Conservation (phyloP, 2,113 vertebrate species). For the Geothlypis trichas region DNA sequence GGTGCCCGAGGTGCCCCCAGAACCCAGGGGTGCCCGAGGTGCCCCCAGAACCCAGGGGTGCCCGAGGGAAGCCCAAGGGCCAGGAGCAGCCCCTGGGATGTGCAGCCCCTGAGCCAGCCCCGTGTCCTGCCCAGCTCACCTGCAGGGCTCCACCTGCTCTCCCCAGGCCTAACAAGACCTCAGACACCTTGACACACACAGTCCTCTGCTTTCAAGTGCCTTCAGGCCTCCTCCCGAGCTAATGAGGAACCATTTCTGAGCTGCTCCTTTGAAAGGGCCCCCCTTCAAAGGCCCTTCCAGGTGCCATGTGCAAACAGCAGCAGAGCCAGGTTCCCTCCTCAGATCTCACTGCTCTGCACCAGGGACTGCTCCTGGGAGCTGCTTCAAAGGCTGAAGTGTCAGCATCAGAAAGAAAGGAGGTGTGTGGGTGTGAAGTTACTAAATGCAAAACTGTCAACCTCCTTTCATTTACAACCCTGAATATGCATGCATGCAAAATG, state of each 20-base stretch:
- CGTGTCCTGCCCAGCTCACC: neutral
- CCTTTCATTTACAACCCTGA: conserved; percentile 75
- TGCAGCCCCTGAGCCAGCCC: neutral
- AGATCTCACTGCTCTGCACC: conserved; percentile 64
- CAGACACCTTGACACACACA: neutral
- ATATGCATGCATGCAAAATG: conserved; percentile 71
- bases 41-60: neutral
- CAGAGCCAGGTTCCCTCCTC: conserved; percentile 56
- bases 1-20: neutral
- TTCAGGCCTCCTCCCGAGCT: conserved; percentile 27
- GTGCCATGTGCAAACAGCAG: conserved; percentile 43
- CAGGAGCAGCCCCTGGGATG: neutral
- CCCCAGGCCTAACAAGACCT: neutral
- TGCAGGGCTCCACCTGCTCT: neutral
- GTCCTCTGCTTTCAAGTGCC: neutral
- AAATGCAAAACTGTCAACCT: conserved; percentile 76
- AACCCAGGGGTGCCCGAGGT: neutral
- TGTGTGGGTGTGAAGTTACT: conserved; percentile 74
- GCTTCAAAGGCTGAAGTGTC: conserved; percentile 75
- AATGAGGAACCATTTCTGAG: conserved; percentile 28
- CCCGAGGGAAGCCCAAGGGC: neutral
- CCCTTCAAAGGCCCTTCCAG: conserved; percentile 64
- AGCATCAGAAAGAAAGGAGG: conserved; percentile 70
- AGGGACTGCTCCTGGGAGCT: conserved; percentile 65
- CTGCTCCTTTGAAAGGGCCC: conserved; percentile 11